Conservation (phyloP, 2,888 invertebrate species). For the Andrena bucephala region DNA sequence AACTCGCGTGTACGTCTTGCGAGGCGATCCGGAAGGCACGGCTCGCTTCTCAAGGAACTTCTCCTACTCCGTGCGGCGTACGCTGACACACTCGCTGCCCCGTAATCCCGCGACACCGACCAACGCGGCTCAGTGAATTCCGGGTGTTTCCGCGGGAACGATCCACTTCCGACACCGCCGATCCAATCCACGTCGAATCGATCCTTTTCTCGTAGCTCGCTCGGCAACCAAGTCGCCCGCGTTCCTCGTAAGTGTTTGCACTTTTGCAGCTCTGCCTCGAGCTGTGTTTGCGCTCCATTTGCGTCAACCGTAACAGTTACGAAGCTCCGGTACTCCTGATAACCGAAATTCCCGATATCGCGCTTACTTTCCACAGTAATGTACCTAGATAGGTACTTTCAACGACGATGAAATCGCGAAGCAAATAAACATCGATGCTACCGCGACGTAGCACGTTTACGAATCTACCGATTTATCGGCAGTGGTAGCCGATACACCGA, state of each 20-base stretch:
- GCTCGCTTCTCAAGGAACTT: conserved; percentile 55
- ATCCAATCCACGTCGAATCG: conserved; percentile 1
- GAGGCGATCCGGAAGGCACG: conserved; percentile 68
- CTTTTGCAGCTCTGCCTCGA: not conserved
- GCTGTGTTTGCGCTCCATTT: not conserved
- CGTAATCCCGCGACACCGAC: conserved; percentile 39
- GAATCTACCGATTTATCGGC: not conserved
- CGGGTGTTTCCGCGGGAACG: conserved; percentile 44
- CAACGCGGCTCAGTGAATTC: conserved; percentile 46
- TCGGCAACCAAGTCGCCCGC: not conserved
- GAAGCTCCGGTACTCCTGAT: not conserved
- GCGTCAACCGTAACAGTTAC: not conserved
- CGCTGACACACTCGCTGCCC: not conserved
- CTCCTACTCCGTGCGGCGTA: conserved; percentile 43
- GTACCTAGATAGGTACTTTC: not conserved
- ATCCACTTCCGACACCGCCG: conserved; percentile 25
- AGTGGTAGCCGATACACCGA: not conserved
- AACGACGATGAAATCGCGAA: not conserved
- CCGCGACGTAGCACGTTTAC: not conserved
- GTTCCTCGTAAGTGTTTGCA: conserved; percentile 17
- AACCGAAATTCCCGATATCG: not conserved
- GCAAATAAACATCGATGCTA: not conserved
- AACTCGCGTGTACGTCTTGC: conserved; percentile 72
- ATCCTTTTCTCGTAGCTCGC: not conserved
- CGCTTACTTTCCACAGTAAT: not conserved